These are phyloP conservation scores for Piliocolobus tephrosceles DNA, from an alignment of 2,113 vertebrate genomes.

Conservation along the genomic window DNA sequence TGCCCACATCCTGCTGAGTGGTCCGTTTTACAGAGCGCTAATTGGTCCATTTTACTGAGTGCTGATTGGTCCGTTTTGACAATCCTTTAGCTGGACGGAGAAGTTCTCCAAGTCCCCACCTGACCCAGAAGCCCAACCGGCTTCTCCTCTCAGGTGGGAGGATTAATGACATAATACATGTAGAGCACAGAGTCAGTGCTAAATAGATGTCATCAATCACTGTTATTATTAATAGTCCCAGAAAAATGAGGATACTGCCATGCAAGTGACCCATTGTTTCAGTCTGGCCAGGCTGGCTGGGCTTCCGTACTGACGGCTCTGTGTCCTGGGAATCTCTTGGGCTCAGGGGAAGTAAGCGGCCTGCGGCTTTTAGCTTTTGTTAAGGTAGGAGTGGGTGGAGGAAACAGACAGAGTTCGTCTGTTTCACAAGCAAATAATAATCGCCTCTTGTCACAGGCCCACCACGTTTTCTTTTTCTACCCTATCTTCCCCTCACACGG, in stretches of 20 bases:
- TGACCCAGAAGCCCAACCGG: too few species aligned
- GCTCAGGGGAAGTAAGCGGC: accelerated
- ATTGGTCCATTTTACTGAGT: too few species aligned
- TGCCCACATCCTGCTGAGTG: too few species aligned
- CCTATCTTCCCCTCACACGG: background rate
- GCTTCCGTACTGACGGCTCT: background rate
- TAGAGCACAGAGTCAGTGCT: background rate
- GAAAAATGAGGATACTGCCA: background rate
- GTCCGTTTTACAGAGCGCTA: too few species aligned
- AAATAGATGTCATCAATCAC: background rate
- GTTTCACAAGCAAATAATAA: background rate
- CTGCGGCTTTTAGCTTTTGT: background rate
- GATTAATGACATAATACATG: background rate
- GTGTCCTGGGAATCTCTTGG: background rate
- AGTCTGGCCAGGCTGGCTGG: too few species aligned
- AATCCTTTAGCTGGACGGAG: too few species aligned
- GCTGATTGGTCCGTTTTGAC: too few species aligned
- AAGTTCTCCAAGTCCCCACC: too few species aligned
- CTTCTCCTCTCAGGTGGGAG: background rate
- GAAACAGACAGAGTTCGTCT: background rate
- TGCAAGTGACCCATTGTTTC: too few species aligned
- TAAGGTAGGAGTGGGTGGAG: background rate
- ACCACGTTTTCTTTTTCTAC: background rate
- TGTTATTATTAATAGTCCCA: background rate
- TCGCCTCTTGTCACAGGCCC: background rate